Evolutionary conservation across 2,797 vertebrate genomes (phyloP).

Genomic region (Sebastes kiyomatsui): DNA sequence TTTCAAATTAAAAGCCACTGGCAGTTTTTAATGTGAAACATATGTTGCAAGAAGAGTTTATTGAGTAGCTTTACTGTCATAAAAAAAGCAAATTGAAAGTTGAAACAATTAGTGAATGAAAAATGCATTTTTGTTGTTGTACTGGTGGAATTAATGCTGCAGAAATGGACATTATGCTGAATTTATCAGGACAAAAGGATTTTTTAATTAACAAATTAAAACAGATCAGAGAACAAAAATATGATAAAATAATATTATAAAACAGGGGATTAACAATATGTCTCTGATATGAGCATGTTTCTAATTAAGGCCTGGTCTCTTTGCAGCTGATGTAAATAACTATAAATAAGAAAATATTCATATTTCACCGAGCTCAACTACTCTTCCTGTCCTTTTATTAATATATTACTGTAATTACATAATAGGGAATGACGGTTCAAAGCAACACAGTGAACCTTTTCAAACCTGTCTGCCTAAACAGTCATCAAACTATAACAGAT

Average conservation of each 20-base stretch:
- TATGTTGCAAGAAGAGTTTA: background rate
- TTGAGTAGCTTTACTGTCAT: background rate
- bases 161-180: background rate
- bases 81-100: background rate
- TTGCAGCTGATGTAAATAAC: background rate
- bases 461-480: background rate
- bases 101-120: background rate
- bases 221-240: background rate
- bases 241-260: background rate
- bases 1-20: background rate
- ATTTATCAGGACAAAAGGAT: background rate
- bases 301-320: background rate
- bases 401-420: background rate
- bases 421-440: background rate
- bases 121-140: background rate
- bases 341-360: background rate
- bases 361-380: background rate
- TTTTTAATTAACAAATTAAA: background rate
- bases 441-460: background rate
- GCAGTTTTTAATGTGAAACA: background rate
- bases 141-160: background rate
- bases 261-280: background rate
- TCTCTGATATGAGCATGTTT: background rate
- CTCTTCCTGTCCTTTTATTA: background rate
- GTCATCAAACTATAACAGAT: background rate